phyloP scores from a whole-genome alignment of 2,888 invertebrate species.

The Flexamia atlantica region DNA sequence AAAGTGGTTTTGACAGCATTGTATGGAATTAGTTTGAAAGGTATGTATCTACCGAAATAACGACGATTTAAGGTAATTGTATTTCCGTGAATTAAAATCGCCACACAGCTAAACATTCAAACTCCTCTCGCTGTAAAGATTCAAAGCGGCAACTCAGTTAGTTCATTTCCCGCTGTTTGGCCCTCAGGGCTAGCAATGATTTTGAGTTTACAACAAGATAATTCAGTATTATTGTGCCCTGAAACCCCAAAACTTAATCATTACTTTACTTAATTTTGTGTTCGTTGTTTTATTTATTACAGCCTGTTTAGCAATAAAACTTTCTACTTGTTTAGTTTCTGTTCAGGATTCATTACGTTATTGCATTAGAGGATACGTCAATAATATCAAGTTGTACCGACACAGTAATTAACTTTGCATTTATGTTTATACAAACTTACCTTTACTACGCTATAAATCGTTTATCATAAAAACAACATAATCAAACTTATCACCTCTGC shows the following conservation, averaged over 20 bases:
- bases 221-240: constrained; percentile 11
- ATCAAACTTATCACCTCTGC: too few relatives aligned
- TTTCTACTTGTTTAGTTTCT: not conserved
- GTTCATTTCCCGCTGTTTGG: constrained; percentile 20
- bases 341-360: not conserved
- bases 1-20: too few relatives aligned
- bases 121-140: not conserved
- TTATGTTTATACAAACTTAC: too few relatives aligned
- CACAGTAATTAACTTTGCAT: too few relatives aligned
- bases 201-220: constrained; percentile 25
- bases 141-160: constrained; percentile 24
- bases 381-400: too few relatives aligned
- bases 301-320: not conserved
- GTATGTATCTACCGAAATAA: too few relatives aligned
- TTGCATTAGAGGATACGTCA: not conserved
- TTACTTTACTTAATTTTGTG: constrained; percentile 31
- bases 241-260: constrained; percentile 23
- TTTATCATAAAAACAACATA: too few relatives aligned
- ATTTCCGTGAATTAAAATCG: not conserved
- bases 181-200: not conserved
- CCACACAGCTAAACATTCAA: not conserved
- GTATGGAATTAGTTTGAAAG: too few relatives aligned
- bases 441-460: too few relatives aligned
- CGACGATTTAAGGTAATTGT: not conserved
- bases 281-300: constrained; percentile 9